Percentiles rank a stretch among this genome's conserved stretches.
phyloP scores from a whole-genome alignment of 2,797 vertebrate species.

The Cryptoblepharus egeriae region DNA sequence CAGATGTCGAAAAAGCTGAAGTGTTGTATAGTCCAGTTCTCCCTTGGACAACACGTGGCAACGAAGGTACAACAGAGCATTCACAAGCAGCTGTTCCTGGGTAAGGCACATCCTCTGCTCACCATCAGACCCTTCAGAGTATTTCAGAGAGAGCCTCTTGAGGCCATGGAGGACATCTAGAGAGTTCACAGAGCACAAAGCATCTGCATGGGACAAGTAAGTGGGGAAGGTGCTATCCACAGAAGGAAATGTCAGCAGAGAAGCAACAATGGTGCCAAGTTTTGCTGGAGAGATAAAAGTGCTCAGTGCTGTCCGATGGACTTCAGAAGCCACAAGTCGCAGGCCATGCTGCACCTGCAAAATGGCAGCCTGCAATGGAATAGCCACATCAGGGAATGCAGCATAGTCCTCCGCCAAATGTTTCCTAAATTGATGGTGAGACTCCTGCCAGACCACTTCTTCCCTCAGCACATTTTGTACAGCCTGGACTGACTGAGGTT shows the following conservation, averaged over 20 bases:
- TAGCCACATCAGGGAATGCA: constrained; percentile 85
- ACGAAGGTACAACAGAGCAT: constrained; percentile 86
- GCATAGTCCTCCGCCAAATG: constrained; percentile 87
- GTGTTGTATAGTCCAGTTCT: constrained; percentile 82
- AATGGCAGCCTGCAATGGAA: constrained; percentile 86
- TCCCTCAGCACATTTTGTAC: constrained; percentile 87
- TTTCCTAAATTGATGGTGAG: constrained; percentile 89
- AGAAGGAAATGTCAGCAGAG: constrained; percentile 88
- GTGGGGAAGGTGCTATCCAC: constrained; percentile 78
- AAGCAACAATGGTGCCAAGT: constrained; percentile 77
- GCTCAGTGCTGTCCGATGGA: constrained; percentile 67
- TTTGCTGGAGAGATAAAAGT: constrained; percentile 70
- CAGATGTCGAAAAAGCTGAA: constrained; percentile 89
- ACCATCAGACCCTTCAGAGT: constrained; percentile 54
- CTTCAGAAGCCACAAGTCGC: constrained; percentile 89
- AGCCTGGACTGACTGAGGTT: constrained; percentile 77
- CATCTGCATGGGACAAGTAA: constrained; percentile 87
- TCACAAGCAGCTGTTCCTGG: constrained; percentile 84
- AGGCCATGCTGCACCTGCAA: constrained; percentile 92
- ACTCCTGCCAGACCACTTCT: constrained; percentile 93
- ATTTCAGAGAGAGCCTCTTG: constrained; percentile 79
- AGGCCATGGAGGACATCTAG: constrained; percentile 83
- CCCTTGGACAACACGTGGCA: constrained; percentile 86
- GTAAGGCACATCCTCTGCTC: constrained; percentile 73
- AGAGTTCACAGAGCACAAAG: constrained; percentile 87